Conservation (phyloP, 2,797 vertebrate genomes). For the Channa striata region DNA sequence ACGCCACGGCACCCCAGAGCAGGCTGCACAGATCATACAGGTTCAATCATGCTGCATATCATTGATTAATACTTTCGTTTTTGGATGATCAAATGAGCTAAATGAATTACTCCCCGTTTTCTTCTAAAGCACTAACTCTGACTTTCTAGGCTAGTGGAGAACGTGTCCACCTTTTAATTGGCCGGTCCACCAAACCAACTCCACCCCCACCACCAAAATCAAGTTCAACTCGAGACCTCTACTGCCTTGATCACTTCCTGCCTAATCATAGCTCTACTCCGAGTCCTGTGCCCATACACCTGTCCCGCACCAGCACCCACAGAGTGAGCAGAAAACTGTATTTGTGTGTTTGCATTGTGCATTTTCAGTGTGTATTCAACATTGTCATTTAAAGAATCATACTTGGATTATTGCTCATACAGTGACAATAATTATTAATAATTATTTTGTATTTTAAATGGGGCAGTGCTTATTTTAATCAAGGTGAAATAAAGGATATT, state of each 20-base stretch:
- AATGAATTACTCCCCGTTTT: background rate
- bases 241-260: conserved; percentile 88
- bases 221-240: conserved; percentile 88
- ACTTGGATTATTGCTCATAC: background rate
- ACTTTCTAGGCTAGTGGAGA: conserved; percentile 92
- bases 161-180: conserved; percentile 92
- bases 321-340: conserved; percentile 85
- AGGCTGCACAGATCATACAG: conserved; percentile 99
- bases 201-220: conserved; percentile 86
- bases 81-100: background rate
- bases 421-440: no score
- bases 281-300: conserved; percentile 89
- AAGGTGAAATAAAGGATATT: no score
- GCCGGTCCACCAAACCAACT: conserved; percentile 88
- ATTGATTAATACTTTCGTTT: background rate
- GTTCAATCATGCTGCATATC: conserved; percentile 67
- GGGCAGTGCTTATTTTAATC: no score
- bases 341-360: conserved; percentile 1
- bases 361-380: background rate
- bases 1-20: conserved; percentile 95
- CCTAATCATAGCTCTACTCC: conserved; percentile 86
- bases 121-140: conserved; percentile 13
- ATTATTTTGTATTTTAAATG: no score
- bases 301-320: conserved; percentile 91
- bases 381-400: background rate